Conservation (phyloP, 2,113 vertebrate species). For the Cariama cristata region DNA sequence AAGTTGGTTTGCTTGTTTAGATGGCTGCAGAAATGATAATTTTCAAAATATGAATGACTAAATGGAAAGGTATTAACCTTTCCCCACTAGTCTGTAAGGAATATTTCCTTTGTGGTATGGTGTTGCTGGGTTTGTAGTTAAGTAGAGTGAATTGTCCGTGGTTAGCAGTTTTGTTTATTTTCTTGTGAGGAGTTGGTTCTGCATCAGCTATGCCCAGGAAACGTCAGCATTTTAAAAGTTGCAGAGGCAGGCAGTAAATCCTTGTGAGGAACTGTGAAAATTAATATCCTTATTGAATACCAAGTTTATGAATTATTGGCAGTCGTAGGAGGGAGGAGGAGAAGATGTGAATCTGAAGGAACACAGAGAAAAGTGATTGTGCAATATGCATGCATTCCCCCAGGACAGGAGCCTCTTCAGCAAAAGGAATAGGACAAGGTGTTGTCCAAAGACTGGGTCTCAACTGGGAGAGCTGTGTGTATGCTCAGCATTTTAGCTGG, state of each 20-base stretch:
- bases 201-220: not conserved
- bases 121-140: not conserved
- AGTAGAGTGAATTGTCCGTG: not conserved
- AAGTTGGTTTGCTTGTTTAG: not conserved
- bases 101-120: not conserved
- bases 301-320: not conserved
- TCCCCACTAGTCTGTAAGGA: not conserved
- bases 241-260: not conserved
- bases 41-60: not conserved
- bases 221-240: not conserved
- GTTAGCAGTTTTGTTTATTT: not conserved
- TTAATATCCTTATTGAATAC: not conserved
- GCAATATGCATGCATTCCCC: not conserved
- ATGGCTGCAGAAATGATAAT: not conserved
- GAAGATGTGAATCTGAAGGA: not conserved
- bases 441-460: not conserved
- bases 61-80: not conserved
- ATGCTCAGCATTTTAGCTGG: not conserved
- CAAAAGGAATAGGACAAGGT: not conserved
- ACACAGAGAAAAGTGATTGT: not conserved
- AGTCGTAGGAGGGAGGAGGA: not conserved
- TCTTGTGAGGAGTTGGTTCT: not conserved
- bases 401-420: not conserved
- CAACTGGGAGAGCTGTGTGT: not conserved
- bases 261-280: not conserved